phyloP scores from a whole-genome alignment of 2,797 vertebrate genomes.

The Crocidura indochinensis region DNA sequence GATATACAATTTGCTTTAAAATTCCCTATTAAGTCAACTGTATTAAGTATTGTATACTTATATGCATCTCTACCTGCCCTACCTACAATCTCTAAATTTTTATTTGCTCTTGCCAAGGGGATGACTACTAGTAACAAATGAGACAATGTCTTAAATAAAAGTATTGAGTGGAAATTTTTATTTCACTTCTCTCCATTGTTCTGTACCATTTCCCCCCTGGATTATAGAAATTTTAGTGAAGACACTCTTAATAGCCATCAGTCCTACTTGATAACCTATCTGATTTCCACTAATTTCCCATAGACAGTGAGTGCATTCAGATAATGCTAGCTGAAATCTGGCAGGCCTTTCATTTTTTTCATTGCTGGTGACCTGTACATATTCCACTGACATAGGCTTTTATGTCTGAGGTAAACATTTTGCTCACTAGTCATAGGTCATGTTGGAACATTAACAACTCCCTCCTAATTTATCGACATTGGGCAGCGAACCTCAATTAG shows the following conservation, averaged over 20 bases:
- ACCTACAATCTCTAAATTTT: constrained; percentile 3
- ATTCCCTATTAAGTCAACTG: background rate
- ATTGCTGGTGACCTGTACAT: constrained; percentile 34
- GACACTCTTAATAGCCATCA: background rate
- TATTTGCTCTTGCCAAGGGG: constrained; percentile 12
- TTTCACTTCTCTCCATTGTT: background rate
- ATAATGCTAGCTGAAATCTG: background rate
- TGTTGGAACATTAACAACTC: background rate
- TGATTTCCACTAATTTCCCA: background rate
- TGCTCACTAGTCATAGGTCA: constrained; percentile 41
- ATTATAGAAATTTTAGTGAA: background rate
- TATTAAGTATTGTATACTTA: background rate
- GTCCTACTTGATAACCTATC: background rate
- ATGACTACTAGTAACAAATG: constrained; percentile 17
- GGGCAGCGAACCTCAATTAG: background rate
- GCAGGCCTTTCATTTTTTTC: constrained; percentile 26
- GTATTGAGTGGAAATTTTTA: constrained; percentile 37
- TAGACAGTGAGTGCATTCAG: background rate
- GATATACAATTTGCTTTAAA: background rate
- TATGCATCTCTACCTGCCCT: no score
- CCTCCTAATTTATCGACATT: constrained; percentile 32
- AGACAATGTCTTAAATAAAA: constrained; percentile 50
- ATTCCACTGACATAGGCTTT: constrained; percentile 52
- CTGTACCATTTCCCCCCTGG: background rate
- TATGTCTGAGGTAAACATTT: constrained; percentile 65